These are phyloP conservation scores for Phymastichus coffea DNA, from an alignment of 1,140 invertebrate species.

Conservation along the genomic window DNA sequence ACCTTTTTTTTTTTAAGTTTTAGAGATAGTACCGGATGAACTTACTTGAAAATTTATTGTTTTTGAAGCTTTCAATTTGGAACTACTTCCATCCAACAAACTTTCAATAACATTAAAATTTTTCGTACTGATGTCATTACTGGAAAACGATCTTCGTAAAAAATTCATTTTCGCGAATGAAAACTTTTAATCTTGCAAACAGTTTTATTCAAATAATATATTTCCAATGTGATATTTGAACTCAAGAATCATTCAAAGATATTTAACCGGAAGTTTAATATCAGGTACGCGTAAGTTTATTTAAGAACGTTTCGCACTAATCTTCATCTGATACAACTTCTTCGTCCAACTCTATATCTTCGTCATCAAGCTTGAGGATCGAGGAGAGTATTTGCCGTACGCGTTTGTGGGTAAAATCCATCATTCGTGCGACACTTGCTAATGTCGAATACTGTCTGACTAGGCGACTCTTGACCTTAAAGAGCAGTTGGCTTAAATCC, in stretches of 20 bases:
- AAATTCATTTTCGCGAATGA: conserved; percentile 25
- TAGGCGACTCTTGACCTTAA: conserved; percentile 47
- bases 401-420: conserved; percentile 45
- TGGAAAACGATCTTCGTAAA: conserved; percentile 28
- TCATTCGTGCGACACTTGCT: conserved; percentile 34
- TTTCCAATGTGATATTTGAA: too few relatives aligned
- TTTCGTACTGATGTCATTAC: conserved; percentile 14
- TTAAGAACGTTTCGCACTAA: background rate
- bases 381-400: conserved; percentile 41
- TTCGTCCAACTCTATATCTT: conserved; percentile 16
- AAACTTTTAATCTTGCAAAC: too few relatives aligned
- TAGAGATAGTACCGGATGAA: too few relatives aligned
- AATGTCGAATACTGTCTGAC: too few relatives aligned
- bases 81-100: conserved; percentile 23
- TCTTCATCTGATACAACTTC: background rate
- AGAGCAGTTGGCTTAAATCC: conserved; percentile 36
- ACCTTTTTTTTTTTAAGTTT: background rate
- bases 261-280: too few relatives aligned
- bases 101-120: conserved; percentile 29
- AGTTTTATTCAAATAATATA: too few relatives aligned
- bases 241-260: too few relatives aligned
- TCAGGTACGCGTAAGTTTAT: too few relatives aligned
- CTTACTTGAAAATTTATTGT: conserved; percentile 33
- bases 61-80: conserved; percentile 26
- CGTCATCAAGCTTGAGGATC: conserved; percentile 36